Percentiles rank a stretch among this genome's conserved stretches.
These are phyloP conservation scores for Papilio protenor DNA, from an alignment of 2,888 invertebrate species.

Conservation along the genomic window DNA sequence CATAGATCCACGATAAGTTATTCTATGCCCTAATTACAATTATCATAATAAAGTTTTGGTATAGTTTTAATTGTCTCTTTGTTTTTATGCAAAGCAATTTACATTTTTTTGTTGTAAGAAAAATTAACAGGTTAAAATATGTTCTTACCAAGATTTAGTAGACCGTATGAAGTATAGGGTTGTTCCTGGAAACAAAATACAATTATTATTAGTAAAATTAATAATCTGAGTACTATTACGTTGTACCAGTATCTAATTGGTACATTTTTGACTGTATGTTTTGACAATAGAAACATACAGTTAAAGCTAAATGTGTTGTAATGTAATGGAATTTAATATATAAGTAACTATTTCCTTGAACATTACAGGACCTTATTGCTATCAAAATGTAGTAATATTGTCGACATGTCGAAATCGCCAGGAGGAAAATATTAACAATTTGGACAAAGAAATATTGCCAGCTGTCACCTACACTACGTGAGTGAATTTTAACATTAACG, in stretches of 20 bases:
- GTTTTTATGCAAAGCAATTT: too few relatives aligned
- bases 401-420: slow-evolving; percentile 17
- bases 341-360: background rate
- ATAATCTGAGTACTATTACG: too few relatives aligned
- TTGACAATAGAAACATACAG: too few relatives aligned
- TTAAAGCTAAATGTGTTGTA: too few relatives aligned
- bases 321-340: background rate
- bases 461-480: slow-evolving; percentile 25
- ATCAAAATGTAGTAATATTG: background rate
- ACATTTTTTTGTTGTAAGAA: too few relatives aligned
- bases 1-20: too few relatives aligned
- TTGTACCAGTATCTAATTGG: too few relatives aligned
- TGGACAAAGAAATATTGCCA: slow-evolving; percentile 28
- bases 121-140: background rate
- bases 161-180: background rate
- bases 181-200: background rate
- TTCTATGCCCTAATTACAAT: too few relatives aligned
- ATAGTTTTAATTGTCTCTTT: too few relatives aligned
- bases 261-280: background rate
- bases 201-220: background rate
- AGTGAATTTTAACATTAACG: slow-evolving; percentile 21
- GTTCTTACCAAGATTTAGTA: slow-evolving; percentile 1
- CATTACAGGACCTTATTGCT: background rate
- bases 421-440: slow-evolving; percentile 15
- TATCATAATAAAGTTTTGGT: too few relatives aligned